phyloP scores from a whole-genome alignment of 2,113 vertebrate genomes.

The Delphinapterus leucas region DNA sequence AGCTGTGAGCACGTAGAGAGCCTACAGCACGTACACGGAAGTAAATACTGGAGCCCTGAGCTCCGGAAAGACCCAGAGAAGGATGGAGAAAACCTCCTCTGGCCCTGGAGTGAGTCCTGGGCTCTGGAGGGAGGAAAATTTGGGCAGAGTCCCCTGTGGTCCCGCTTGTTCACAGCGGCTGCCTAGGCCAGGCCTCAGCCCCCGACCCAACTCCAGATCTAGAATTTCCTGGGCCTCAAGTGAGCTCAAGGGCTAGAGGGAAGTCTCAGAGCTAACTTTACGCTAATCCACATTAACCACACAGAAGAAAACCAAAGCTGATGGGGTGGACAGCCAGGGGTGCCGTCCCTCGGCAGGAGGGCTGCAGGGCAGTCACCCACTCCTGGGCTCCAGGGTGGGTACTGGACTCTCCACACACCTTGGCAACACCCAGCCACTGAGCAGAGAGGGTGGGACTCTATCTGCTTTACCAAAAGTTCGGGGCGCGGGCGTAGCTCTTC shows the following conservation, averaged over 20 bases:
- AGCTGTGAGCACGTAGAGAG: not conserved
- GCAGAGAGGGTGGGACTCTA: fast-evolving
- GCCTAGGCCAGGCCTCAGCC: not conserved
- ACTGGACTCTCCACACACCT: too few relatives aligned
- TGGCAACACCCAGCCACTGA: fast-evolving
- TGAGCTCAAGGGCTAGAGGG: not conserved
- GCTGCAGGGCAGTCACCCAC: fast-evolving
- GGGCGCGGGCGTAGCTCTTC: not conserved
- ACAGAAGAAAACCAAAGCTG: not conserved
- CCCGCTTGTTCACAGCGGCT: not conserved
- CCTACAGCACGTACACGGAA: not conserved
- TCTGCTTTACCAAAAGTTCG: too few relatives aligned
- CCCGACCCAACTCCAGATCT: not conserved
- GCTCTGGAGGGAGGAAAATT: not conserved
- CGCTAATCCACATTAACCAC: fast-evolving
- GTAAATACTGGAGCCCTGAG: fast-evolving
- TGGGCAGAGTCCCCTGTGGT: too few relatives aligned
- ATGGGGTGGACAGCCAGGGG: fast-evolving
- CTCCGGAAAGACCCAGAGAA: not conserved
- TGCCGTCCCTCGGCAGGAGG: fast-evolving
- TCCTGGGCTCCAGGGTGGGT: fast-evolving
- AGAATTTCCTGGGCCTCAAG: not conserved
- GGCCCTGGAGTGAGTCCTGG: not conserved
- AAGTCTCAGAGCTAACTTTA: not conserved
- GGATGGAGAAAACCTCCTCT: not conserved